Base-by-base conservation (phyloP, 92 coral and sea anemone genomes). In the Umimayanthus chanpuru region DNA sequence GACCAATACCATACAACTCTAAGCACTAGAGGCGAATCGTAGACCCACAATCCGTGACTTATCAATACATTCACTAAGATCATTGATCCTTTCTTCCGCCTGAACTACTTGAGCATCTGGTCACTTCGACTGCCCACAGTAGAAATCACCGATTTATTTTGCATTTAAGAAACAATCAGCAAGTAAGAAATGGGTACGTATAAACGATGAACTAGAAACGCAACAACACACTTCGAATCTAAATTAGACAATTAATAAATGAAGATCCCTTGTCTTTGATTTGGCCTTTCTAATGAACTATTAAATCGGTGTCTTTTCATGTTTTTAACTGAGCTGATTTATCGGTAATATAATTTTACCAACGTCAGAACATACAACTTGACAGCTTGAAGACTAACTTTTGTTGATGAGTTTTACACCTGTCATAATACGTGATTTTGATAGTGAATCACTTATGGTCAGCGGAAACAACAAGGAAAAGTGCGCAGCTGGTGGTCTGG, bases 241-340 rank as follows among this genome's bases (percentile, higher is more conserved):
- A 29, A 29, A 29, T 5, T 9, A 12, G 12, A 15, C 18, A 71
- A 71, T 12, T 38, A 11, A 71, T 16, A 30, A 30, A 20, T 18
- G 21, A 29, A 15, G n/a, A 16, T 20, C n/a, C 15, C 40, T 71
- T 73, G 44, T 73, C 40, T 73, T 18, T 2, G n/a, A 29, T 32
- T 73, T 21, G 21, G 15, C 6, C 20, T 73, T 73, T 73, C 44
- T 73, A 30, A 73, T 73, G 40, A 73, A 40, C 44, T 28, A 30
- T n/a, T n/a, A n/a, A n/a, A 73, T 73, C 77, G 77, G 77, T 73
- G n/a, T 43, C 73, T 73, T 73, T 73, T 73, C 44, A 73, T 7
- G 77, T 36, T 73, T 21, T 73, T 73, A 29, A 73, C 43, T 29
- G 21, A 73, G 44, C 77, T 73, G 39, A 29, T 15, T 30, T 30